These are phyloP conservation scores for Pogoniulus pusillus DNA, from an alignment of 2,797 vertebrate genomes.

Conservation along the genomic window DNA sequence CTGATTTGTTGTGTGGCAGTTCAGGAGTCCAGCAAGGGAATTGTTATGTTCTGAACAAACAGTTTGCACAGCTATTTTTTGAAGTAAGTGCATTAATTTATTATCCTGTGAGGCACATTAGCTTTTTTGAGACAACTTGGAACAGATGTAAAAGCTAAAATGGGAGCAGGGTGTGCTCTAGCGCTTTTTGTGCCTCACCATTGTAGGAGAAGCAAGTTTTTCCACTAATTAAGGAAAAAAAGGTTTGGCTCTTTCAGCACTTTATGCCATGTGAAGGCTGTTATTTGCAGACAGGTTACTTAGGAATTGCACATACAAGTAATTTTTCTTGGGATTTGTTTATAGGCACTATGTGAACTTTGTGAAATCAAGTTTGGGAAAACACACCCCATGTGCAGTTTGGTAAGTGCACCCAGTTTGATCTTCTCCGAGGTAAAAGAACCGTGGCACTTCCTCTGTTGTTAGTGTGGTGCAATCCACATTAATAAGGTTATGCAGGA, in stretches of 20 bases:
- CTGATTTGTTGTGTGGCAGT: background rate
- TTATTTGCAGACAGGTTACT: background rate
- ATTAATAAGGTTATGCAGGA: background rate
- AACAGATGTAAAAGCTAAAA: background rate
- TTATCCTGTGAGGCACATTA: background rate
- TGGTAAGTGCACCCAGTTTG: conserved; percentile 80
- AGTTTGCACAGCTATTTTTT: background rate
- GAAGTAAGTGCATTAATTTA: background rate
- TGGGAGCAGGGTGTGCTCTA: background rate
- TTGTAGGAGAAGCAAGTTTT: background rate
- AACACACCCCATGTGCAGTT: conserved; percentile 92
- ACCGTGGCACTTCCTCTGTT: background rate
- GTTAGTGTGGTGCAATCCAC: fast-evolving
- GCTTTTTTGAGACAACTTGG: background rate
- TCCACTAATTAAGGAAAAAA: background rate
- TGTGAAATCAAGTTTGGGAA: conserved; percentile 99
- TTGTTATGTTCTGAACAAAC: conserved; percentile 21
- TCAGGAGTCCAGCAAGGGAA: background rate
- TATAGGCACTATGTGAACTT: conserved; percentile 94
- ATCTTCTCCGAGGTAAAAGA: background rate
- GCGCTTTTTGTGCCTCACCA: background rate
- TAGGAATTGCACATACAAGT: background rate
- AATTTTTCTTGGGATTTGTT: conserved; percentile 34
- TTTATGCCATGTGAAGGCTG: background rate
- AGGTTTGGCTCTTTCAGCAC: background rate